These are phyloP conservation scores for Myrmophylax atrothorax DNA, from an alignment of 2,113 vertebrate genomes.

Conservation along the genomic window DNA sequence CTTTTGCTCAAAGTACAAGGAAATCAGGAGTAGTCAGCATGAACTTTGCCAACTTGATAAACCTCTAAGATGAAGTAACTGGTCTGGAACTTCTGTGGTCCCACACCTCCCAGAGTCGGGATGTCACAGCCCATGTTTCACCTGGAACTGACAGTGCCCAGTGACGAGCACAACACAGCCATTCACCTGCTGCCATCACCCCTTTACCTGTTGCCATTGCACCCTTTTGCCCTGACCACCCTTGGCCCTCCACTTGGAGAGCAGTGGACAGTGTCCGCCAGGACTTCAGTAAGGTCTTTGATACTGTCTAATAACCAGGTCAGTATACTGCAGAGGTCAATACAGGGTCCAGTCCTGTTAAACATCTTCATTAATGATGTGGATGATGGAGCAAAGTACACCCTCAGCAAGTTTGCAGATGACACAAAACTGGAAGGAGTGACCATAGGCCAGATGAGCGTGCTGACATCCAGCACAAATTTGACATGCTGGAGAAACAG, in stretches of 20 bases:
- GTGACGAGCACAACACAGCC: too few relatives aligned
- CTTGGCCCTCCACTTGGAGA: not conserved
- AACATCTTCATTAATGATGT: not conserved
- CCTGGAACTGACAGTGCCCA: too few relatives aligned
- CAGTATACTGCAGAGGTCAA: not conserved
- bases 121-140: too few relatives aligned
- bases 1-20: not conserved
- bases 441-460: accelerated
- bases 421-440: not conserved
- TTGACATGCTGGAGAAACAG: not conserved
- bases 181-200: too few relatives aligned
- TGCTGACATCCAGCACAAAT: not conserved
- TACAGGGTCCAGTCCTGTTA: not conserved
- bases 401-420: not conserved
- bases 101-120: too few relatives aligned
- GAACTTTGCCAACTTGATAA: not conserved
- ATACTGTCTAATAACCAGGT: not conserved
- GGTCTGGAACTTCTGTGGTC: not conserved
- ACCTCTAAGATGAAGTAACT: not conserved
- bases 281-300: not conserved
- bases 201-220: too few relatives aligned
- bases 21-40: not conserved
- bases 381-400: not conserved
- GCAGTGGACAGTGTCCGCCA: not conserved
- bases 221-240: too few relatives aligned